Evolutionary conservation across 2,888 invertebrate genomes (phyloP).

Genomic region (Megalurothrips usitatus): DNA sequence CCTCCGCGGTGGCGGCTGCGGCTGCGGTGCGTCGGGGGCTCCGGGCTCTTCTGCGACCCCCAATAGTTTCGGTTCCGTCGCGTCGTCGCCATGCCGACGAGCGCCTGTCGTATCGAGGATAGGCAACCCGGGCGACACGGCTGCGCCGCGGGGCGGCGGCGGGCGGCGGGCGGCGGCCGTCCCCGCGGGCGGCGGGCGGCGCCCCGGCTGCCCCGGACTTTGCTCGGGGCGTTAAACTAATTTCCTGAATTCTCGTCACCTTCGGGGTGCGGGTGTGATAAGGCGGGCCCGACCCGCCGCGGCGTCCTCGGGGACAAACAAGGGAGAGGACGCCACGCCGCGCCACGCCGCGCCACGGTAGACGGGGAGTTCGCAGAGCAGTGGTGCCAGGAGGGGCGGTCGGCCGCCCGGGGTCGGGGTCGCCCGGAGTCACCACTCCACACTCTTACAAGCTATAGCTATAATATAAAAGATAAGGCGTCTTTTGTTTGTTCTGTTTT

Average conservation of each 20-base stretch:
- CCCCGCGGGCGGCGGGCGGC: background rate
- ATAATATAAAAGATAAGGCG: no score
- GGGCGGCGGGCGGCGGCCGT: background rate
- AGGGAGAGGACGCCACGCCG: background rate
- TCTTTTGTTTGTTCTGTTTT: no score
- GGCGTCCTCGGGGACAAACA: background rate
- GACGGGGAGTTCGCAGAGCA: no score
- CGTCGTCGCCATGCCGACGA: background rate
- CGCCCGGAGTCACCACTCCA: no score
- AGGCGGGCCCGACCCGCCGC: background rate
- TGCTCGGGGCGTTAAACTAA: constrained; percentile 16
- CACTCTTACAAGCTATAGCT: no score
- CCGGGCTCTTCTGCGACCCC: no score
- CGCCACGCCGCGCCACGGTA: background rate
- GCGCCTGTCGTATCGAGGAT: background rate
- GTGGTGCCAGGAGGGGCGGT: no score
- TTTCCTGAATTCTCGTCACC: constrained; percentile 22
- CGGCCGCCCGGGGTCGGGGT: no score
- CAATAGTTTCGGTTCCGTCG: no score
- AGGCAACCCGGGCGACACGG: background rate
- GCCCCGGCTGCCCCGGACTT: background rate
- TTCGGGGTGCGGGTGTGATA: constrained; percentile 19
- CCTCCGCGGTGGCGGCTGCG: no score
- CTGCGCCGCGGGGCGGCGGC: background rate
- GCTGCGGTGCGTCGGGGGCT: no score